These are phyloP conservation scores for Anser cygnoides DNA, from an alignment of 2,113 vertebrate species.

Conservation along the genomic window DNA sequence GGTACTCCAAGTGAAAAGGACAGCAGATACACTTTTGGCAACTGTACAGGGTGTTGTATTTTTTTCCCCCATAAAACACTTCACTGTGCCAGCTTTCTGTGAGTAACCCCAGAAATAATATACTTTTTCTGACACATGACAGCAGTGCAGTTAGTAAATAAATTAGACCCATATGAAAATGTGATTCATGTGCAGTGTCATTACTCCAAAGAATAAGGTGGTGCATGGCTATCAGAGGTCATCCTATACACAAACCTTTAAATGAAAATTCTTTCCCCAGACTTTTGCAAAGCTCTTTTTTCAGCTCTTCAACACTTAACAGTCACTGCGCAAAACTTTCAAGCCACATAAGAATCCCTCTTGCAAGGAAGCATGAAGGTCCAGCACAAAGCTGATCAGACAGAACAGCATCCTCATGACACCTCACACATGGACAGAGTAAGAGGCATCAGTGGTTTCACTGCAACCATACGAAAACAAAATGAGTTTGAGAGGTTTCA, in stretches of 20 bases:
- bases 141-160: neutral
- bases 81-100: slow-evolving; percentile 8
- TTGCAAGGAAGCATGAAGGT: neutral
- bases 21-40: slow-evolving; percentile 46
- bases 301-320: neutral
- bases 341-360: neutral
- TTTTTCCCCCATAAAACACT: neutral
- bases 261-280: neutral
- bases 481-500: neutral
- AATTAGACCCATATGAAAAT: slow-evolving; percentile 21
- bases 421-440: too few relatives aligned
- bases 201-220: neutral
- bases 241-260: neutral
- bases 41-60: neutral
- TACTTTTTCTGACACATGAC: slow-evolving; percentile 18
- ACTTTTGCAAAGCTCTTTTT: neutral
- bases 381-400: neutral
- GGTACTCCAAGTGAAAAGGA: slow-evolving; percentile 63
- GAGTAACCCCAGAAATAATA: slow-evolving; percentile 38
- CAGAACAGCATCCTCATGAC: neutral
- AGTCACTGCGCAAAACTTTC: neutral
- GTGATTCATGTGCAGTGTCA: neutral
- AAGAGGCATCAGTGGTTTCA: neutral
- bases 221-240: neutral
- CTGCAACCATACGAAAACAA: neutral